A percentile compares a stretch with the other conserved stretches of the same genome.
Evolutionary conservation across 1,140 invertebrate species (phyloP).

Genomic region (Euura saliciscinereae): DNA sequence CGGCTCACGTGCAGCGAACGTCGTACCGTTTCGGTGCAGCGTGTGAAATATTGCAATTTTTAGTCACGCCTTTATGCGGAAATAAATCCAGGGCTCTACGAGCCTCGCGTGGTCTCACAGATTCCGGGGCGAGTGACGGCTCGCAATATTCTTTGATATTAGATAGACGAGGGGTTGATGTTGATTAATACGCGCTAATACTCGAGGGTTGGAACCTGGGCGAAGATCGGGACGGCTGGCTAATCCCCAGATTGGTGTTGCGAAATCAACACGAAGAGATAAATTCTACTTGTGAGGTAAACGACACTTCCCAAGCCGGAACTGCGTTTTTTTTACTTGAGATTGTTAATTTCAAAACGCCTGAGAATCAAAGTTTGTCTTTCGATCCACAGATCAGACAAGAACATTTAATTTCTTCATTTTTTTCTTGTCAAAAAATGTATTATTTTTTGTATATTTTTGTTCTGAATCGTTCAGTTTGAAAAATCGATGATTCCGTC

Average conservation of each 20-base stretch:
- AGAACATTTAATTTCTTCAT: too few relatives aligned
- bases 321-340: too few relatives aligned
- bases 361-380: too few relatives aligned
- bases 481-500: too few relatives aligned
- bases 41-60: conserved; percentile 47
- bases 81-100: conserved; percentile 40
- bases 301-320: too few relatives aligned
- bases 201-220: background rate
- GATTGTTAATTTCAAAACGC: too few relatives aligned
- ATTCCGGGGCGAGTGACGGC: conserved; percentile 26
- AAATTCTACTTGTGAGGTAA: too few relatives aligned
- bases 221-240: background rate
- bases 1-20: conserved; percentile 21
- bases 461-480: too few relatives aligned
- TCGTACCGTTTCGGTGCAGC: conserved; percentile 23
- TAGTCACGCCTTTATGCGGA: conserved; percentile 49
- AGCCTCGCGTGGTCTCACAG: conserved; percentile 40
- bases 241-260: background rate
- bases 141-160: background rate
- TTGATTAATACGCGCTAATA: conserved; percentile 2
- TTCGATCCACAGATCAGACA: too few relatives aligned
- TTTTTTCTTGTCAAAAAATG: too few relatives aligned
- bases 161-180: background rate
- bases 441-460: too few relatives aligned
- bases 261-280: too few relatives aligned